phyloP scores from a whole-genome alignment of 2,888 invertebrate genomes.

The Piscicola geometra region DNA sequence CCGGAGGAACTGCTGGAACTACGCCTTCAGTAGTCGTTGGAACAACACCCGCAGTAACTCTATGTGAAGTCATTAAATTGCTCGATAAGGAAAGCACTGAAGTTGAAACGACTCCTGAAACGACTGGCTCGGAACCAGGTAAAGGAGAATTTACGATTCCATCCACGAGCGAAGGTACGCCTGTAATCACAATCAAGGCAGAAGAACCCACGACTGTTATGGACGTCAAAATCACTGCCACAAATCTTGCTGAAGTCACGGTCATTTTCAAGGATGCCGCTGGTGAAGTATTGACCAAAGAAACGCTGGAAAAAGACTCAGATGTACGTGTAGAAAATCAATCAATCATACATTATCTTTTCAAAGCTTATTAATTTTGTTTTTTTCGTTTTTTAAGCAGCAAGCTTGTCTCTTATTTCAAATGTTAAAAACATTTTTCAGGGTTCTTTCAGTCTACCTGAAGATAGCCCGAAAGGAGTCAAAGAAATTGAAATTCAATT shows the following conservation, averaged over 20 bases:
- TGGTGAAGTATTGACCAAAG: neutral
- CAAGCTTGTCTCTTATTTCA: too few relatives aligned
- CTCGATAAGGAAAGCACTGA: neutral
- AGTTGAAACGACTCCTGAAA: neutral
- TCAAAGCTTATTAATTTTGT: neutral
- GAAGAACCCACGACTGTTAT: neutral
- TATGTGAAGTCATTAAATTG: too few relatives aligned
- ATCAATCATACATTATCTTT: neutral
- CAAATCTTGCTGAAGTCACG: neutral
- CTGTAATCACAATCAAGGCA: neutral
- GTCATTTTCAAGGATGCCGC: neutral
- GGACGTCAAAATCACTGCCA: neutral
- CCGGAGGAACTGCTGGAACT: neutral
- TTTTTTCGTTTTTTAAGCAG: too few relatives aligned
- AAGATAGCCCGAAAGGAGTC: neutral
- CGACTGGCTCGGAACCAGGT: neutral
- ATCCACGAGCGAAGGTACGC: neutral
- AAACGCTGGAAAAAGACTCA: neutral
- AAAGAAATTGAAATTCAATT: neutral
- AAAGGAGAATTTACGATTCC: neutral
- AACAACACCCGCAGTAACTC: neutral
- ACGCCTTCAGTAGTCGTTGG: neutral
- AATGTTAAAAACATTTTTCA: too few relatives aligned
- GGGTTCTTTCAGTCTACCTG: neutral
- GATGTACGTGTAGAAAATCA: neutral